Base-by-base conservation (phyloP, 2,797 vertebrate genomes). In the Neosilurus hyrtlii region DNA sequence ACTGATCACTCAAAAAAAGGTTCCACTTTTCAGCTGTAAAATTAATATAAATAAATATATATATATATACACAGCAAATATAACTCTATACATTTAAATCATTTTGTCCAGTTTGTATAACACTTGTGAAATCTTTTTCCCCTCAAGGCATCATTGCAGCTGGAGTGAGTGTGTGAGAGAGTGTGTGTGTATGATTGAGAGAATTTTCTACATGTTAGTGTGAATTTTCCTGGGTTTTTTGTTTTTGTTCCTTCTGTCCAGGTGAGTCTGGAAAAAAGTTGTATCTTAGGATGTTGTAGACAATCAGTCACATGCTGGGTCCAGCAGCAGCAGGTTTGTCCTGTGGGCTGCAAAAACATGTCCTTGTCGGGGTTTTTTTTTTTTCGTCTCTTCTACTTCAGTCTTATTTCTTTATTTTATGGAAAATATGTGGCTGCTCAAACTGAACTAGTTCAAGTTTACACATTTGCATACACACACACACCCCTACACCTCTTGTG, bases 221-320 rank as follows among this genome's bases (percentile, higher is more conserved):
- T 92, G 91, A 91, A 91, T 67, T 88, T 83, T 88, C 63, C 88
- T 89, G n/a, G 30, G 49, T 51, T 22, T 67, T 75, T 76, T 30
- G 37, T 49, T 8, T 54, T 9, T 65, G 61, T 35, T 67, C 74
- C 66, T 84, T 85, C 84, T 89, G 86, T 92, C 91, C 91, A 92
- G 92, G 92, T 85, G 91, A 89, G 89, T 91, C 90, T 91, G 90
- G 91, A 49, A 61, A 78, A 52, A 88, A 91, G 90, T 89, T 89
- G 87, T 90, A 92, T 90, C 91, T 93, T 93, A 90, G 93, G 90
- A 93, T 91, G 92, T 93, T 90, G 90, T 92, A 94, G 93, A 95
- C 94, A 95, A 94, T 94, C 94, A 94, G 93, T 93, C 90, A 93
- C 91, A 91, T 92, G 91, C 92, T 89, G 91, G 92, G 93, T 93